A percentile compares a stretch with the other conserved stretches of the same genome.
Evolutionary conservation across 1,140 invertebrate species (phyloP).

Genomic region (Lordiphosa mommai): DNA sequence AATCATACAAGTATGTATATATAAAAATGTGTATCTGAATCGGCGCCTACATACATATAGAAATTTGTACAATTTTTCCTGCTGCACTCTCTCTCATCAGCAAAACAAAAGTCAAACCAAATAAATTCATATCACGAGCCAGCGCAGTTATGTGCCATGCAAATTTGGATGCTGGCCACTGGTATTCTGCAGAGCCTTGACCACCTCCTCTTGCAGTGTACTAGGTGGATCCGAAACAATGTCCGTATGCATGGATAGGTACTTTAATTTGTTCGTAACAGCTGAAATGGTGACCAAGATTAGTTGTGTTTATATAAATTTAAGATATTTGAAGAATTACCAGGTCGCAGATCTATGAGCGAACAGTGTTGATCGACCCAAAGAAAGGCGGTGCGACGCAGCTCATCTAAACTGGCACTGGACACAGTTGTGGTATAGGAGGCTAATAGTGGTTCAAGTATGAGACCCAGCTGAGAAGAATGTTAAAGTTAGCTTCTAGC

Average conservation of each 20-base stretch:
- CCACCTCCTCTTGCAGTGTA: constrained; percentile 91
- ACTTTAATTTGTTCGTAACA: constrained; percentile 93
- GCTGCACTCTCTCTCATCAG: constrained; percentile 3
- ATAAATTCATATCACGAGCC: constrained; percentile 69
- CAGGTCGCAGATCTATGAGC: constrained; percentile 93
- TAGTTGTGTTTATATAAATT: too few relatives aligned
- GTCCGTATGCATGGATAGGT: constrained; percentile 95
- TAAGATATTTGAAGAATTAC: too few relatives aligned
- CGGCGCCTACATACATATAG: too few relatives aligned
- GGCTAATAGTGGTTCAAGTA: constrained; percentile 91
- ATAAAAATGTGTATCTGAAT: constrained; percentile 41
- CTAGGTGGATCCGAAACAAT: constrained; percentile 92
- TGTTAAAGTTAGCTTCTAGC: not conserved
- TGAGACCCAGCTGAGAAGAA: constrained; percentile 90
- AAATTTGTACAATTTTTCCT: constrained; percentile 58
- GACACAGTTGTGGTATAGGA: constrained; percentile 95
- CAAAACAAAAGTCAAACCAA: constrained; percentile 33
- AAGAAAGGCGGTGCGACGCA: constrained; percentile 93
- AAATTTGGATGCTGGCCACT: constrained; percentile 75
- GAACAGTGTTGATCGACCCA: constrained; percentile 99
- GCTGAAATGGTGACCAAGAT: constrained; percentile 82
- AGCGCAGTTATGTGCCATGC: constrained; percentile 55
- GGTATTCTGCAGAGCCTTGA: constrained; percentile 69
- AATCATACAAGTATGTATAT: constrained; percentile 17
- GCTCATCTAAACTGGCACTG: constrained; percentile 93